Evolutionary conservation across 1,140 invertebrate species (phyloP).

Genomic region (Octopus bimaculoides): DNA sequence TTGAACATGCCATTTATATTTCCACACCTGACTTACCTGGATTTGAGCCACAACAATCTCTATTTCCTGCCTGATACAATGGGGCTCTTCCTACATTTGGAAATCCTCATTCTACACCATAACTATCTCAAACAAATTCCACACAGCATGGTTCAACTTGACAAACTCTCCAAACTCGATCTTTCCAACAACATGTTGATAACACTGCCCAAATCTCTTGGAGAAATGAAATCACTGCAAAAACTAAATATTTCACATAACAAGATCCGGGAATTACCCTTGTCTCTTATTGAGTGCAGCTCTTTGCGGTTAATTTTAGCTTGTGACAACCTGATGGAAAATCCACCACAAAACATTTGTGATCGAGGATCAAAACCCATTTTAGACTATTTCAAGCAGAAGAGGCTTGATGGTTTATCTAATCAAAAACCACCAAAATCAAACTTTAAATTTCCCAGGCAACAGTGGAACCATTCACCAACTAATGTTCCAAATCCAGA

Average conservation of each 20-base stretch:
- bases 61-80: conserved; percentile 50
- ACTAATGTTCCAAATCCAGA: conserved; percentile 50
- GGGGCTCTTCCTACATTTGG: conserved; percentile 54
- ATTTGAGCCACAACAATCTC: conserved; percentile 54
- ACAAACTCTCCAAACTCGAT: conserved; percentile 54
- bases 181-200: conserved; percentile 52
- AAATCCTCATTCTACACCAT: conserved; percentile 43
- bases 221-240: conserved; percentile 45
- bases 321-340: conserved; percentile 41
- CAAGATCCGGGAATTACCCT: conserved; percentile 47
- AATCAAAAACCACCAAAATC: conserved; percentile 22
- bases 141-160: conserved; percentile 42
- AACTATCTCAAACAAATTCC: conserved; percentile 48
- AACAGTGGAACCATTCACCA: conserved; percentile 48
- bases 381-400: conserved; percentile 46
- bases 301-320: conserved; percentile 48
- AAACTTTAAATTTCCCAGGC: conserved; percentile 46
- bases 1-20: conserved; percentile 51
- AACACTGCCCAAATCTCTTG: conserved; percentile 48
- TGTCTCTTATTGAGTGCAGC: conserved; percentile 43
- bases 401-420: conserved; percentile 27
- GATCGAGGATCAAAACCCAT: conserved; percentile 50
- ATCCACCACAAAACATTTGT: conserved; percentile 50
- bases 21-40: conserved; percentile 52
- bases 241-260: conserved; percentile 55